phyloP scores from a whole-genome alignment of 2,888 invertebrate genomes.

The Galeruca laticollis region DNA sequence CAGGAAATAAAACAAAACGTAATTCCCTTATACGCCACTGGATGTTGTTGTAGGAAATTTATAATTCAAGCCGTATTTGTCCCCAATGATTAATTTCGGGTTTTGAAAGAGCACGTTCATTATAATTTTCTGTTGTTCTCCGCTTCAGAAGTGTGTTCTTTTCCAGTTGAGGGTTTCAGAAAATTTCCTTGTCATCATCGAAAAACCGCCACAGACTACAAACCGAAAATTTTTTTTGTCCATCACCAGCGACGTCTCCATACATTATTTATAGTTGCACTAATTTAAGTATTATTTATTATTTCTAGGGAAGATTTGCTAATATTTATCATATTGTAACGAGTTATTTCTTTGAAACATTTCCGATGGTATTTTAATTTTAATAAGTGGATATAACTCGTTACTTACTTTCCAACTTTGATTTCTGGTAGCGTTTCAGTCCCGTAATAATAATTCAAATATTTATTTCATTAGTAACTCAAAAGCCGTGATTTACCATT shows the following conservation, averaged over 20 bases:
- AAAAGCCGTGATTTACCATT: too few relatives aligned
- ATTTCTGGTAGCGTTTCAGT: too few relatives aligned
- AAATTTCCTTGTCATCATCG: conserved; percentile 30
- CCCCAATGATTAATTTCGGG: conserved; percentile 34
- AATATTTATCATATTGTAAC: too few relatives aligned
- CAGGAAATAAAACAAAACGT: conserved; percentile 2
- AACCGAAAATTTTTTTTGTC: conserved; percentile 19
- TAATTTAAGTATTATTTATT: not conserved
- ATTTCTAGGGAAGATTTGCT: too few relatives aligned
- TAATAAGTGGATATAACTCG: too few relatives aligned
- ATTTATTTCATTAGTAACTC: too few relatives aligned
- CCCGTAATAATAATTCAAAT: too few relatives aligned
- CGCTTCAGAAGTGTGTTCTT: conserved; percentile 24
- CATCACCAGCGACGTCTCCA: conserved; percentile 3
- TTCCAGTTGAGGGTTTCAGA: conserved; percentile 26
- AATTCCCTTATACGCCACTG: conserved; percentile 24
- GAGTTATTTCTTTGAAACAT: too few relatives aligned
- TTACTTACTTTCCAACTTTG: too few relatives aligned
- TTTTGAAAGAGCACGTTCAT: conserved; percentile 34
- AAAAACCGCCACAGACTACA: conserved; percentile 4
- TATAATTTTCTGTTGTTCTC: conserved; percentile 35
- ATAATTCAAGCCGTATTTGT: conserved; percentile 32
- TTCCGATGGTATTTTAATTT: too few relatives aligned
- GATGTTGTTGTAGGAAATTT: conserved; percentile 20
- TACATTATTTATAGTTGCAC: not conserved